A percentile compares a stretch with the other conserved stretches of the same genome.
phyloP scores from a whole-genome alignment of 1,140 invertebrate species.

The Lucilia sericata region DNA sequence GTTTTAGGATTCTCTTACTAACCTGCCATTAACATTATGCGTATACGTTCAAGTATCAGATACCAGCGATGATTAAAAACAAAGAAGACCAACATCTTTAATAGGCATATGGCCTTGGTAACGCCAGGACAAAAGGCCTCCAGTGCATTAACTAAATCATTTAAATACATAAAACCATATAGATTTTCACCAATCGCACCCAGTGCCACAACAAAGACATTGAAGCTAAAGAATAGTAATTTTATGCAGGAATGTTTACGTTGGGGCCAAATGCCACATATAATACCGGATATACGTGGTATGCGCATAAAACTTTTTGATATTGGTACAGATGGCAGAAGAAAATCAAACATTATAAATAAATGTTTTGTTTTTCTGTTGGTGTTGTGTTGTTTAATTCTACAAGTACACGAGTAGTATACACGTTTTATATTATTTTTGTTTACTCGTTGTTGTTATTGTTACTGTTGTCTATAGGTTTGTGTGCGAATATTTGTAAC shows the following conservation, averaged over 20 bases:
- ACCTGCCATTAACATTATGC: constrained; percentile 49
- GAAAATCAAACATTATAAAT: constrained; percentile 37
- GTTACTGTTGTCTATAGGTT: background rate
- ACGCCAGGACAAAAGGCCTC: constrained; percentile 64
- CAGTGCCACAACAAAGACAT: constrained; percentile 53
- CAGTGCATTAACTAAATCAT: constrained; percentile 57
- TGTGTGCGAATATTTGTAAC: too few relatives aligned
- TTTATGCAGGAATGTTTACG: constrained; percentile 28
- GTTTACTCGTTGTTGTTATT: background rate
- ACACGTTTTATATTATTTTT: background rate
- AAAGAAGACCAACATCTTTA: constrained; percentile 60
- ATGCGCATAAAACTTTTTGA: constrained; percentile 56
- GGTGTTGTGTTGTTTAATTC: background rate
- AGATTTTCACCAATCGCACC: constrained; percentile 58
- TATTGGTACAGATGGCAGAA: constrained; percentile 48
- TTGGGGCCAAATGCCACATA: constrained; percentile 60
- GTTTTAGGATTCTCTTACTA: background rate
- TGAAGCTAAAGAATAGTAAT: constrained; percentile 52
- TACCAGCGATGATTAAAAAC: constrained; percentile 53
- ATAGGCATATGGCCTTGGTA: constrained; percentile 59
- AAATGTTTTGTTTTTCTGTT: background rate
- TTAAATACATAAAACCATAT: constrained; percentile 57
- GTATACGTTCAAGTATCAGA: constrained; percentile 50
- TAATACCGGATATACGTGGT: constrained; percentile 54
- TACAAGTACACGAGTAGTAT: background rate